Evolutionary conservation across 2,888 invertebrate genomes (phyloP).

Genomic region (Uropetala carovei): DNA sequence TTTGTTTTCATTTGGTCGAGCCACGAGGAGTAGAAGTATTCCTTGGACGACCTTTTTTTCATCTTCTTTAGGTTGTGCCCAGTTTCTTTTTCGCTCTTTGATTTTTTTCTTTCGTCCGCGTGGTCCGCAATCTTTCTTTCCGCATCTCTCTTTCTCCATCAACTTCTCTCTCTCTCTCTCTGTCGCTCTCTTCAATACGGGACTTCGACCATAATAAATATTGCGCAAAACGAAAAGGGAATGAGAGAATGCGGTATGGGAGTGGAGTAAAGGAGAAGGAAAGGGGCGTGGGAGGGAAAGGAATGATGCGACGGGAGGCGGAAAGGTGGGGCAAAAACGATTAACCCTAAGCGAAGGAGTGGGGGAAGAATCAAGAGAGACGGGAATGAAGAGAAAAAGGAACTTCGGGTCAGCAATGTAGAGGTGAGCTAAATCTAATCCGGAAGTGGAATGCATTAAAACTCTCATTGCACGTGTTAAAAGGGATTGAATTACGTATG

Average conservation of each 20-base stretch:
- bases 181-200: not conserved
- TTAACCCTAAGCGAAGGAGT: not conserved
- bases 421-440: no score
- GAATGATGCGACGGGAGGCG: not conserved
- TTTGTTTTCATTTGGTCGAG: constrained; percentile 1
- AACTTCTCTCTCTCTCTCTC: no score
- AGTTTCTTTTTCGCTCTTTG: not conserved
- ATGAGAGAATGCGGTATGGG: not conserved
- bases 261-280: not conserved
- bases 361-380: not conserved
- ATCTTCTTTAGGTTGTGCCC: not conserved
- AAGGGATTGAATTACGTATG: no score
- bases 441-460: no score
- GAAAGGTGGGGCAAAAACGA: not conserved
- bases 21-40: not conserved
- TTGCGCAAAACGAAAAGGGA: not conserved
- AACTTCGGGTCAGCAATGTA: not conserved
- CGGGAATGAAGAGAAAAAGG: not conserved
- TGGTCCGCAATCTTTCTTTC: not conserved
- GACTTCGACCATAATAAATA: not conserved
- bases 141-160: not conserved
- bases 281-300: not conserved
- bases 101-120: not conserved
- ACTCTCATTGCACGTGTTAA: no score
- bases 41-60: not conserved